Conservation (phyloP, 2,113 vertebrate genomes). For the Danio rerio region GRCz12tu NC_133197.1:10788001-10788500, state of each 20-base stretch:
- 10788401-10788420: not conserved
- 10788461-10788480: not conserved
- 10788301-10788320: too few relatives aligned
- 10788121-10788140: not conserved
- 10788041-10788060: not conserved
- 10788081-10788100: too few relatives aligned
- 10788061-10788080: not conserved
- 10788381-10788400: not conserved
- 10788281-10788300: rapidly evolving
- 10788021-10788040: not conserved
- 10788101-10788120: not conserved
- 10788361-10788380: constrained; percentile 27
- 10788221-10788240: not conserved
- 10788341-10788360: constrained; percentile 1
- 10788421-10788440: not conserved
- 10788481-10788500: constrained; percentile 34
- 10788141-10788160: not conserved
- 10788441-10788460: constrained; percentile 23
- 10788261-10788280: not conserved
- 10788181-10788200: constrained; percentile 13
- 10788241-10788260: not conserved
- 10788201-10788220: not conserved
- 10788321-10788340: not conserved
- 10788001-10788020: not conserved
- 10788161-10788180: constrained; percentile 36